Evolutionary conservation across 2,113 vertebrate genomes (phyloP).

Genomic region (Rhea americana): DNA sequence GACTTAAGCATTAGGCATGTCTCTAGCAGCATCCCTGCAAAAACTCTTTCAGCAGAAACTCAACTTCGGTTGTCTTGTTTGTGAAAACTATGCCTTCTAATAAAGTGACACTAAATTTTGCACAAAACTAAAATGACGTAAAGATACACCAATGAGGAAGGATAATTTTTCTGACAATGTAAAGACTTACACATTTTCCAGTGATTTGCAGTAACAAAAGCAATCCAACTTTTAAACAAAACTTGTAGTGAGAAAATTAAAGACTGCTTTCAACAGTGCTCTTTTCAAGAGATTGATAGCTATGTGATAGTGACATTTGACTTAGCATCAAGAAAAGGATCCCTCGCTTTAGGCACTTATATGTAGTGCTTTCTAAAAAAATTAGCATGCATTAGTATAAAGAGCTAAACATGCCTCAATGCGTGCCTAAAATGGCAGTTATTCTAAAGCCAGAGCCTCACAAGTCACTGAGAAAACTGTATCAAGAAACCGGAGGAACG

Average conservation of each 20-base stretch:
- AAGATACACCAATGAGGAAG: too few relatives aligned
- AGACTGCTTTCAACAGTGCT: not conserved
- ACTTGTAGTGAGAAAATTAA: not conserved
- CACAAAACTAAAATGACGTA: not conserved
- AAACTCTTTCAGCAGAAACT: not conserved
- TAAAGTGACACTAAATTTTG: not conserved
- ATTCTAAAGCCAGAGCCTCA: not conserved
- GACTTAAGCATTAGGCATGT: not conserved
- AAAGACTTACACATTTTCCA: not conserved
- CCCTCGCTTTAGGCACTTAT: not conserved
- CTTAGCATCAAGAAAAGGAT: not conserved
- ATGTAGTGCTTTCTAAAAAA: not conserved
- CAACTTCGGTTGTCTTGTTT: not conserved
- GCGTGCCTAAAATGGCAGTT: conserved; percentile 29
- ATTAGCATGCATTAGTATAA: not conserved
- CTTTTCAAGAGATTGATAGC: not conserved
- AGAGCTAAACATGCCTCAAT: not conserved
- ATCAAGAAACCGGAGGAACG: not conserved
- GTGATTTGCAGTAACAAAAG: not conserved
- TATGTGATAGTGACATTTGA: not conserved
- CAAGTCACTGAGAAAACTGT: not conserved
- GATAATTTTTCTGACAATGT: not conserved
- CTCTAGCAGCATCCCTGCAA: not conserved
- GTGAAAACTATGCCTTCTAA: not conserved
- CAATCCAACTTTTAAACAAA: not conserved